Evolutionary conservation across 2,888 invertebrate genomes (phyloP).

Genomic region (Pseudococcus viburni): DNA sequence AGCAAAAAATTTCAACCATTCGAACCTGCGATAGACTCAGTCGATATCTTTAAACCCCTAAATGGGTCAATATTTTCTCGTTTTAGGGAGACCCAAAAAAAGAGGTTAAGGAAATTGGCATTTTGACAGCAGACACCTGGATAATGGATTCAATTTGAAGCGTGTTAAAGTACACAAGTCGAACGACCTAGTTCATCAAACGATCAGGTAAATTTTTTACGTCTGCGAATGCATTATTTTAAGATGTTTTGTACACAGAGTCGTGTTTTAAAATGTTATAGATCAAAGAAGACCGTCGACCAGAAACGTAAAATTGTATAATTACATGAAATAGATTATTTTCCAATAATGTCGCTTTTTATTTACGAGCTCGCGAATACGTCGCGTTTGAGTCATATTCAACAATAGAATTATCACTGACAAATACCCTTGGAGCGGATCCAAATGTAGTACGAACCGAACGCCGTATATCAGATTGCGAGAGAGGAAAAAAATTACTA

Average conservation of each 20-base stretch:
- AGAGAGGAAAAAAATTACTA: slow-evolving; percentile 18
- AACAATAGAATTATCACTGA: slow-evolving; percentile 54
- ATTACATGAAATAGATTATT: slow-evolving; percentile 7
- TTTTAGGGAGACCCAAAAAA: slow-evolving; percentile 35
- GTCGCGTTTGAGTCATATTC: slow-evolving; percentile 9
- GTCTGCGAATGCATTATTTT: not conserved
- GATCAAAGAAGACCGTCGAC: not conserved
- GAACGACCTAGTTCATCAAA: slow-evolving; percentile 38
- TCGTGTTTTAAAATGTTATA: not conserved
- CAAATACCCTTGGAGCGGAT: slow-evolving; percentile 48
- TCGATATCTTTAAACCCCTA: not conserved
- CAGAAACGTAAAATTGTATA: not conserved
- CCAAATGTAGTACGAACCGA: slow-evolving; percentile 31
- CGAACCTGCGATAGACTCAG: not conserved
- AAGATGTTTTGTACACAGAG: not conserved
- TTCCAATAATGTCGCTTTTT: slow-evolving; percentile 30
- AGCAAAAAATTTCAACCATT: not conserved
- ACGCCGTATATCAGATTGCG: slow-evolving; percentile 35
- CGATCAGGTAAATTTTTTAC: slow-evolving; percentile 23
- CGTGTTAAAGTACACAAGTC: slow-evolving; percentile 23
- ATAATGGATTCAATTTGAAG: slow-evolving; percentile 54
- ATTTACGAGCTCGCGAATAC: slow-evolving; percentile 38
- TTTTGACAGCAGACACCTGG: slow-evolving; percentile 47
- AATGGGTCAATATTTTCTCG: slow-evolving; percentile 32
- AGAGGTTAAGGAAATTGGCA: slow-evolving; percentile 50